Evolutionary conservation across 2,113 vertebrate genomes (phyloP).

Genomic region (Pelecanus crispus): DNA sequence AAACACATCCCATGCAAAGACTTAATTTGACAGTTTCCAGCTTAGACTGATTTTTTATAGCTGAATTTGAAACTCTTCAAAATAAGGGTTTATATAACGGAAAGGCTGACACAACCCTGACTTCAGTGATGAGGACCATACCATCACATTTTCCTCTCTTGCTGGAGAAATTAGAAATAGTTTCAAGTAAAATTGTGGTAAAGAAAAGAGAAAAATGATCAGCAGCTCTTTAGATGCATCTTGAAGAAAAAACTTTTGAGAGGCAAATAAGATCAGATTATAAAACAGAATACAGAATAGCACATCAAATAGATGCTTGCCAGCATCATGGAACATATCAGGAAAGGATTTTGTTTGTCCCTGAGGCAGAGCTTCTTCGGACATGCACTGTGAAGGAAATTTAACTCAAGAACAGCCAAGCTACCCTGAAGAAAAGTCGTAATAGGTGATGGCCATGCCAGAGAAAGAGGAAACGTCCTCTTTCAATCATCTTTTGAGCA

Average conservation of each 20-base stretch:
- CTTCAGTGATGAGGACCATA: constrained; percentile 1
- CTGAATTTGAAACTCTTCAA: constrained; percentile 33
- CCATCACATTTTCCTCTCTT: constrained; percentile 22
- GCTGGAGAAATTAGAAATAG: background rate
- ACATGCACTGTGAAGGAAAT: background rate
- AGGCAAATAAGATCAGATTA: background rate
- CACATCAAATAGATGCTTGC: background rate
- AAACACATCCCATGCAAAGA: background rate
- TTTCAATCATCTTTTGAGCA: background rate
- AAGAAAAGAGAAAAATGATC: background rate
- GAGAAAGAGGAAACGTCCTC: background rate
- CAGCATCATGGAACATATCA: background rate
- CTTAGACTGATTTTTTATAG: constrained; percentile 15
- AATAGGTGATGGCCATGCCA: background rate
- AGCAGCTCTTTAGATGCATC: background rate
- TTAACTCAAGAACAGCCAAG: background rate
- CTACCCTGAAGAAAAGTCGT: background rate
- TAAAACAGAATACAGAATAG: background rate
- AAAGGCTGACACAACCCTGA: constrained; percentile 47
- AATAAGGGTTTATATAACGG: constrained; percentile 56
- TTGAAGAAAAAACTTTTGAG: background rate
- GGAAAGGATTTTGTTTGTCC: background rate
- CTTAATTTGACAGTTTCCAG: constrained; percentile 26
- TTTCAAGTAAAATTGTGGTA: background rate
- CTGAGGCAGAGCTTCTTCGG: background rate